A percentile compares a stretch with the other conserved stretches of the same genome.
phyloP scores from a whole-genome alignment of 2,797 vertebrate genomes.

The Myripristis jacobus region DNA sequence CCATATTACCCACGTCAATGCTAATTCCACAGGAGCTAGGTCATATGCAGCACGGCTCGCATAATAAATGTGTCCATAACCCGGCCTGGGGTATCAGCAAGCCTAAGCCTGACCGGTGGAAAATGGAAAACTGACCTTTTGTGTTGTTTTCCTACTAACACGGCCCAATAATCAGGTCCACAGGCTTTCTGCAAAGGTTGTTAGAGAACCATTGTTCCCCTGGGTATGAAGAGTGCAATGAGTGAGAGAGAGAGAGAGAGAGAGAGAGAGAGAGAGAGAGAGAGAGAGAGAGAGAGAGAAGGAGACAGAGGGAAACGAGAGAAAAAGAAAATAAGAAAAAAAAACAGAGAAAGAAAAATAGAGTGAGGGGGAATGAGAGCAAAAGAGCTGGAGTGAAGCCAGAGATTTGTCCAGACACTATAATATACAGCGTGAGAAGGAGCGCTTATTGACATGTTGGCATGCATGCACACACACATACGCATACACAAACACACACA shows the following conservation, averaged over 20 bases:
- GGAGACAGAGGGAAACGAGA: conserved; percentile 11
- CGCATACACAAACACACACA: not conserved
- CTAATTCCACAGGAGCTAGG: conserved; percentile 66
- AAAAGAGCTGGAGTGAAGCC: conserved; percentile 29
- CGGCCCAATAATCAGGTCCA: conserved; percentile 47
- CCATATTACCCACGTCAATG: conserved; percentile 71
- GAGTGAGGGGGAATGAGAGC: not conserved
- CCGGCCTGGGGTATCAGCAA: conserved; percentile 31
- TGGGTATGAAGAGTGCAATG: conserved; percentile 44
- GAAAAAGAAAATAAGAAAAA: conserved; percentile 1
- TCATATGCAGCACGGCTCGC: conserved; percentile 48
- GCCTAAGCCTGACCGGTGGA: conserved; percentile 22
- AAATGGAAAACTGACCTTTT: conserved; percentile 67
- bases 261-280: conserved; percentile 18
- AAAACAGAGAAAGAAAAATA: conserved; percentile 22
- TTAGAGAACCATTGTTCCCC: conserved; percentile 55
- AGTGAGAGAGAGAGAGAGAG: conserved; percentile 25
- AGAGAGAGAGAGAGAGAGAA: conserved; percentile 13
- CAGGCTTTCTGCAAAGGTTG: conserved; percentile 61
- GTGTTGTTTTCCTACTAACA: conserved; percentile 39
- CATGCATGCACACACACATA: not conserved
- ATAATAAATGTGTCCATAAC: conserved; percentile 55
- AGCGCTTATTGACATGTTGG: conserved; percentile 20
- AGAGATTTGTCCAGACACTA: conserved; percentile 40
- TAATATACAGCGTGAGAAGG: conserved; percentile 26